These are phyloP conservation scores for Dasypogon diadema DNA, from an alignment of 2,888 invertebrate species.

Conservation along the genomic window DNA sequence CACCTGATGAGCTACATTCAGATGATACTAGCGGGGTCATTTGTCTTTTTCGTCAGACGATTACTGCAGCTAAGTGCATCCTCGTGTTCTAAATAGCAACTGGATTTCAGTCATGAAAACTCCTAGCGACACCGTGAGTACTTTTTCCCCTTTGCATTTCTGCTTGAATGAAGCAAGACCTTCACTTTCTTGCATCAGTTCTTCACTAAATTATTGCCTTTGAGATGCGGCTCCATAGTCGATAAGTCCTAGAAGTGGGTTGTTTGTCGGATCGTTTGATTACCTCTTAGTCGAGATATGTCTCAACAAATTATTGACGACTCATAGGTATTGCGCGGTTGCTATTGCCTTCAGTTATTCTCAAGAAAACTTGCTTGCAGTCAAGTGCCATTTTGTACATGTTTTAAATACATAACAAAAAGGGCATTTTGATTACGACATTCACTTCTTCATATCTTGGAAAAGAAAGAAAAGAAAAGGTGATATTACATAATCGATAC, in stretches of 20 bases:
- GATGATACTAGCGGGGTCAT: conserved; percentile 34
- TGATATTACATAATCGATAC: too few species aligned
- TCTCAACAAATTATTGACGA: conserved; percentile 17
- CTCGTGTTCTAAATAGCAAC: conserved; percentile 41
- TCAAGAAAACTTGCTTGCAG: too few species aligned
- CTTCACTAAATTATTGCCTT: conserved; percentile 15
- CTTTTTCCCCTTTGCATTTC: conserved; percentile 9
- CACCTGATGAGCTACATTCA: conserved; percentile 33
- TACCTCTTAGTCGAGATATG: conserved; percentile 27
- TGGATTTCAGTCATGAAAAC: conserved; percentile 1
- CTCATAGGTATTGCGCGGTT: too few species aligned
- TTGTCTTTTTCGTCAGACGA: conserved; percentile 31
- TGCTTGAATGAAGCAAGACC: conserved; percentile 23
- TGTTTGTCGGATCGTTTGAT: conserved; percentile 8
- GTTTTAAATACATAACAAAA: too few species aligned
- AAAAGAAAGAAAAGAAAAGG: too few species aligned
- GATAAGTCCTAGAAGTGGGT: background rate
- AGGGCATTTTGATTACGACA: too few species aligned
- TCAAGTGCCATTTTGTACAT: too few species aligned
- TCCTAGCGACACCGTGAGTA: conserved; percentile 1
- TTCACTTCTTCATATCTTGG: too few species aligned
- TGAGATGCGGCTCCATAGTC: background rate
- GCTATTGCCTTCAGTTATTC: too few species aligned
- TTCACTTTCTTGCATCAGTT: conserved; percentile 41
- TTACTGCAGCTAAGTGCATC: conserved; percentile 25